Evolutionary conservation across 1,140 invertebrate genomes (phyloP), one percentile per base, ranked within the genome.

Genomic region (Drosophila funebris): DNA sequence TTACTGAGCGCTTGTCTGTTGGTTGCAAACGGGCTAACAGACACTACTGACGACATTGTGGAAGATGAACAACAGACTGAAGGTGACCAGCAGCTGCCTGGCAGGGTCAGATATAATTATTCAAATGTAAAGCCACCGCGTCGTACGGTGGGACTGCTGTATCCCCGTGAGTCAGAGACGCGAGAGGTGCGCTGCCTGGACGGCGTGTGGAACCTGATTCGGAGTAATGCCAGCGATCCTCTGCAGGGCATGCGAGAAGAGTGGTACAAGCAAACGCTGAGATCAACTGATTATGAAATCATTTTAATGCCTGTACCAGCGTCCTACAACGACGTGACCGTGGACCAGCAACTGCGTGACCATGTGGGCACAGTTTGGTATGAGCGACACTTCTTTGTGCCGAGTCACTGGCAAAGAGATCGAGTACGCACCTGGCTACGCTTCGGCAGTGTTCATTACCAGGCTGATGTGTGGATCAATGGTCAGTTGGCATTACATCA

Each of bases 301-400:
- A 94, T 95, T 4, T 93, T 95, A 16, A 99, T 99, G 97, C 97
- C 98, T 7, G 98, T 99, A 2, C 98, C 98, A 0, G 95, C 97
- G 0, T 98, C 97, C 71, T 99, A 97, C 92, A 99, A 99, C 91
- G 98, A 99, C 82, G 94, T 99, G 6, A 97, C 96, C 0, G 94
- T 96, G 63, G 96, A 98, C 29, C 93, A 92, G 16, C 91, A 93
- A 3, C 90, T 99, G 1, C 92, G 98, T 22, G 97, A 99, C 92
- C 97, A 99, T 92, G 94, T 99, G 5, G 98, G 98, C 0, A 95
- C 97, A 90, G 98, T 96, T n/a, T 98, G 97, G 97, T 98, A 98
- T 90, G 95, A 97, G 63, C 93, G 95, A 33, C 93, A 92, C 0
- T 98, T 98, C 92, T 96, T 94, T 91, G 94, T 96, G 5, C 96